phyloP scores from a whole-genome alignment of 1,140 invertebrate genomes.

The Leptinotarsa lineolata region DNA sequence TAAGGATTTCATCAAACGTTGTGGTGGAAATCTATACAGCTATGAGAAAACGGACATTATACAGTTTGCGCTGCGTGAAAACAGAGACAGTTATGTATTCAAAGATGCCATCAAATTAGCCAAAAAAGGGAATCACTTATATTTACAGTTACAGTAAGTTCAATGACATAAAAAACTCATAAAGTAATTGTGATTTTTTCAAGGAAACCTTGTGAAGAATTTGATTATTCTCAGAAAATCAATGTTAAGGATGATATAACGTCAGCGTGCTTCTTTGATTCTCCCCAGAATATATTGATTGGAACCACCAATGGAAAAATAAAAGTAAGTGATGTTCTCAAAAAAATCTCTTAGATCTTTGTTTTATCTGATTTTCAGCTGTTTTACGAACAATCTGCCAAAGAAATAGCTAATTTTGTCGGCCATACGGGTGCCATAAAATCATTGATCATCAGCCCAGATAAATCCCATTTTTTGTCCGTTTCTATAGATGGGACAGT shows the following conservation, averaged over 20 bases:
- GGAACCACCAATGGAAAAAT: conserved; percentile 36
- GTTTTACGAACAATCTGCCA: conserved; percentile 33
- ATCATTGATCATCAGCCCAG: conserved; percentile 32
- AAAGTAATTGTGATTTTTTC: conserved; percentile 3
- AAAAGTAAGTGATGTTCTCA: conserved; percentile 30
- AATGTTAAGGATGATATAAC: conserved; percentile 36
- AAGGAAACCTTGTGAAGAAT: conserved; percentile 23
- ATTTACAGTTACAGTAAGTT: conserved; percentile 40
- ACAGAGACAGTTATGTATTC: conserved; percentile 35
- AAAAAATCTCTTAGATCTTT: conserved; percentile 10
- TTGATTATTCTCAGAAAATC: conserved; percentile 32
- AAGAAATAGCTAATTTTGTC: conserved; percentile 36
- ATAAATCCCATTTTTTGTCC: conserved; percentile 36
- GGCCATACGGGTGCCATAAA: conserved; percentile 32
- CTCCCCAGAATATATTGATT: conserved; percentile 36
- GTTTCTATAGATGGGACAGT: conserved; percentile 35
- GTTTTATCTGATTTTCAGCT: conserved; percentile 33
- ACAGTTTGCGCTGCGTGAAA: conserved; percentile 40
- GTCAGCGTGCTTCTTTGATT: conserved; percentile 39
- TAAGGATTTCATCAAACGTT: conserved; percentile 40
- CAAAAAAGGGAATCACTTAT: conserved; percentile 26
- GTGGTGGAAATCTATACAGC: conserved; percentile 37
- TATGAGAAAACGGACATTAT: conserved; percentile 42
- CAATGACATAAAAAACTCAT: not conserved
- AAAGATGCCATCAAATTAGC: conserved; percentile 36